Evolutionary conservation across 2,888 invertebrate species (phyloP).

Genomic region (Dynastes grantii): DNA sequence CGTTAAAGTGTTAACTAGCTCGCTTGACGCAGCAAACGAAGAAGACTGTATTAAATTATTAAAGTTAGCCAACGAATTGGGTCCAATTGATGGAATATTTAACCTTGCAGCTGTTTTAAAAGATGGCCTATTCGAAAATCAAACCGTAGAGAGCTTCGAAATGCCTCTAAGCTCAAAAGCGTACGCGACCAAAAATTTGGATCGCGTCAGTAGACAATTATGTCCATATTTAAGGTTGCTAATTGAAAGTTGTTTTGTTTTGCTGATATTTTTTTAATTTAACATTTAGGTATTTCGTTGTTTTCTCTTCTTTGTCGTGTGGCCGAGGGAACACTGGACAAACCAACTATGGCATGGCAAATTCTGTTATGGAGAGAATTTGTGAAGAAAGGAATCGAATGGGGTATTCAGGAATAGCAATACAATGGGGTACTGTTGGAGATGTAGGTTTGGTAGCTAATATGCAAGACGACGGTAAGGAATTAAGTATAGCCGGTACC

Average conservation of each 20-base stretch:
- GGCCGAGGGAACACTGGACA: slow-evolving; percentile 94
- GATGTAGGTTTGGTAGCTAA: slow-evolving; percentile 82
- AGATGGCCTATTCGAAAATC: slow-evolving; percentile 85
- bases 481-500: slow-evolving; percentile 61
- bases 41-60: slow-evolving; percentile 82
- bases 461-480: slow-evolving; percentile 51
- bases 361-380: slow-evolving; percentile 91
- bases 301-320: slow-evolving; percentile 93
- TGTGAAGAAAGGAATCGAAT: slow-evolving; percentile 81
- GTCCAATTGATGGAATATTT: slow-evolving; percentile 87
- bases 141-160: slow-evolving; percentile 79
- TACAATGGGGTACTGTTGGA: slow-evolving; percentile 95
- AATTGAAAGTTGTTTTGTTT: too few relatives aligned
- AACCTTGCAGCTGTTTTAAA: slow-evolving; percentile 88
- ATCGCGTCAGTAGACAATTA: slow-evolving; percentile 72
- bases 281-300: slow-evolving; percentile 78
- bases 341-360: slow-evolving; percentile 92
- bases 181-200: slow-evolving; percentile 82
- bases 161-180: slow-evolving; percentile 84
- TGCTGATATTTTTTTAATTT: too few relatives aligned
- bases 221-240: slow-evolving; percentile 51
- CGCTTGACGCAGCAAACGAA: slow-evolving; percentile 80
- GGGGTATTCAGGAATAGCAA: slow-evolving; percentile 85
- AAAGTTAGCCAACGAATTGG: slow-evolving; percentile 76
- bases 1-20: slow-evolving; percentile 78